A percentile compares a stretch with the other conserved stretches of the same genome.
These are phyloP conservation scores for Otus sunia DNA, from an alignment of 2,113 vertebrate genomes.

Conservation along the genomic window DNA sequence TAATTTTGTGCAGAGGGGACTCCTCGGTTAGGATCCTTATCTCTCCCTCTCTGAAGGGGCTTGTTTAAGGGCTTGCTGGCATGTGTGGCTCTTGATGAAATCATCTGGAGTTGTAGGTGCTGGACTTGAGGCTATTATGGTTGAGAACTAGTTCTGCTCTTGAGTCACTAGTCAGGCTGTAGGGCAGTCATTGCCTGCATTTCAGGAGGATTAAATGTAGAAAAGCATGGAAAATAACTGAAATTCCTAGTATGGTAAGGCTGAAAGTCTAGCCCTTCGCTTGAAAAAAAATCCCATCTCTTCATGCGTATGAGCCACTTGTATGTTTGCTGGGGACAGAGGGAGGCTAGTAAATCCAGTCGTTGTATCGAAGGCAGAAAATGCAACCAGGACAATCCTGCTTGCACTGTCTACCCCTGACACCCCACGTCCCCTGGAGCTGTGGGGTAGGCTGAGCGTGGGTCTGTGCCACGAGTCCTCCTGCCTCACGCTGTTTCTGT, in stretches of 20 bases:
- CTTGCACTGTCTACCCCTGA: neutral
- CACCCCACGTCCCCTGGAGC: fast-evolving
- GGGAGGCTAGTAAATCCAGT: neutral
- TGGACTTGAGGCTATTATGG: neutral
- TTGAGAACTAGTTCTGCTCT: neutral
- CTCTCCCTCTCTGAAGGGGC: neutral
- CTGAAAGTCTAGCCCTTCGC: neutral
- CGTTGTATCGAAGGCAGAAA: neutral
- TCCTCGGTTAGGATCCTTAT: neutral
- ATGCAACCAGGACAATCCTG: neutral
- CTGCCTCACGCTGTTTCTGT: neutral
- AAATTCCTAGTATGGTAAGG: neutral
- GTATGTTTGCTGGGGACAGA: neutral
- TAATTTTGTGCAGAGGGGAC: neutral
- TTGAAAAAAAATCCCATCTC: fast-evolving
- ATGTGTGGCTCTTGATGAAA: neutral
- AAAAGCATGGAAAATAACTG: neutral
- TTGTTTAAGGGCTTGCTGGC: neutral
- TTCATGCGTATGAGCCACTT: neutral
- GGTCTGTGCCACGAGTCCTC: neutral
- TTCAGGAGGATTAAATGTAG: neutral
- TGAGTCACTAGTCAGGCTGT: neutral
- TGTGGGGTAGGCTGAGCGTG: neutral
- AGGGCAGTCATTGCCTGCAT: neutral
- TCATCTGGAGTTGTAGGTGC: neutral